Evolutionary conservation across 1,140 invertebrate genomes (phyloP).

Genomic region (Brachionus rubens): DNA sequence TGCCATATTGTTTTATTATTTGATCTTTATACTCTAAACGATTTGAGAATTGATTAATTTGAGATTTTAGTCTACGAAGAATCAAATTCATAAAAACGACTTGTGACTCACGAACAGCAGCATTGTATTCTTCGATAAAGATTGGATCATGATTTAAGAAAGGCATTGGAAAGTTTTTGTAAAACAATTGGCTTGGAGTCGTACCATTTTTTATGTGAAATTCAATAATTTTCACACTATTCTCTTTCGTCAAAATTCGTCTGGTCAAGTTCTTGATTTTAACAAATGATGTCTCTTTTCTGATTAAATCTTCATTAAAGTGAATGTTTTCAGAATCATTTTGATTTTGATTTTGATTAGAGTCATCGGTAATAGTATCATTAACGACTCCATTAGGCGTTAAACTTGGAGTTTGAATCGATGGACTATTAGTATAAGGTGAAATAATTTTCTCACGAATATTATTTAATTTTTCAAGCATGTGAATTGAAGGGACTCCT

Average conservation of each 20-base stretch:
- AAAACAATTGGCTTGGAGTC: conserved; percentile 1
- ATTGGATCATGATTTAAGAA: background rate
- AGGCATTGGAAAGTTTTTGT: background rate
- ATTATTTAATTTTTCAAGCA: no score
- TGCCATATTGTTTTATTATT: background rate
- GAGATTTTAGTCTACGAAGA: background rate
- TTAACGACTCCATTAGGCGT: no score
- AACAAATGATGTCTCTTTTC: background rate
- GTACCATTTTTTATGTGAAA: background rate
- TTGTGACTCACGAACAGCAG: background rate
- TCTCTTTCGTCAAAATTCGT: background rate
- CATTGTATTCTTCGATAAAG: conserved; percentile 13
- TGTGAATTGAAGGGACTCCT: no score
- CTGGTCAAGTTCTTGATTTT: background rate
- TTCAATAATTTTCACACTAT: background rate
- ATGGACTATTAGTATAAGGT: no score
- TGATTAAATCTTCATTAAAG: background rate
- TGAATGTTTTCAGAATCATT: background rate
- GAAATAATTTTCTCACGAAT: no score
- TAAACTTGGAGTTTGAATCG: no score
- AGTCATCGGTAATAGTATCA: no score
- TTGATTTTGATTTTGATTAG: no score
- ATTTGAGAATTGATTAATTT: background rate
- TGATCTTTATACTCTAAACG: background rate
- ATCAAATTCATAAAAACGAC: background rate